A percentile compares a stretch with the other conserved stretches of the same genome.
Evolutionary conservation across 2,797 vertebrate species (phyloP).

Genomic region (Glossophaga mutica): DNA sequence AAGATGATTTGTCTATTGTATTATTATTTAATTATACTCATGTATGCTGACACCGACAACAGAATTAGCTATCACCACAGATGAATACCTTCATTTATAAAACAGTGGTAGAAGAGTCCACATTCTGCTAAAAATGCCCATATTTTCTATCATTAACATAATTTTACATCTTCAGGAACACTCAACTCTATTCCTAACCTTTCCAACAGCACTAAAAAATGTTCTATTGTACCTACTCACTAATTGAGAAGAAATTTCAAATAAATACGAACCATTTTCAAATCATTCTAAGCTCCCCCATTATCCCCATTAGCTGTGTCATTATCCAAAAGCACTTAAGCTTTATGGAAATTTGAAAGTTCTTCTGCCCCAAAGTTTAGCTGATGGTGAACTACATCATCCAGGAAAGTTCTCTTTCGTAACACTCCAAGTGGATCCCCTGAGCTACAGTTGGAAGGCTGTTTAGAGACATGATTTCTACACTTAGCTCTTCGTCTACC

Average conservation of each 20-base stretch:
- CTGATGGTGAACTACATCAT: background rate
- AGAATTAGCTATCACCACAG: background rate
- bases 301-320: background rate
- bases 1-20: background rate
- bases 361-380: background rate
- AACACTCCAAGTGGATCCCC: background rate
- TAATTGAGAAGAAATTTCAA: slow-evolving; percentile 28
- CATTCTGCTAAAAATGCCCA: slow-evolving; percentile 35
- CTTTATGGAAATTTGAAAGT: background rate
- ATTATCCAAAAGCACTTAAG: slow-evolving; percentile 41
- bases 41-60: background rate
- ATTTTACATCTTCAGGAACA: slow-evolving; percentile 15
- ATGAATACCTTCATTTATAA: slow-evolving; percentile 7
- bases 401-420: background rate
- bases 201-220: slow-evolving; percentile 16
- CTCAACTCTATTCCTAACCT: slow-evolving; percentile 4
- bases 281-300: background rate
- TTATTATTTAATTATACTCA: slow-evolving; percentile 14
- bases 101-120: background rate
- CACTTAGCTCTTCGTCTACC: background rate
- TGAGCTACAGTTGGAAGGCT: background rate
- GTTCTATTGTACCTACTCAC: background rate
- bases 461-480: background rate
- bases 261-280: background rate
- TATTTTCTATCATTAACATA: slow-evolving; percentile 33